Evolutionary conservation across 2,797 vertebrate genomes (phyloP), one percentile per base, ranked within the genome.

Genomic region (Poeciliopsis infans): DNA sequence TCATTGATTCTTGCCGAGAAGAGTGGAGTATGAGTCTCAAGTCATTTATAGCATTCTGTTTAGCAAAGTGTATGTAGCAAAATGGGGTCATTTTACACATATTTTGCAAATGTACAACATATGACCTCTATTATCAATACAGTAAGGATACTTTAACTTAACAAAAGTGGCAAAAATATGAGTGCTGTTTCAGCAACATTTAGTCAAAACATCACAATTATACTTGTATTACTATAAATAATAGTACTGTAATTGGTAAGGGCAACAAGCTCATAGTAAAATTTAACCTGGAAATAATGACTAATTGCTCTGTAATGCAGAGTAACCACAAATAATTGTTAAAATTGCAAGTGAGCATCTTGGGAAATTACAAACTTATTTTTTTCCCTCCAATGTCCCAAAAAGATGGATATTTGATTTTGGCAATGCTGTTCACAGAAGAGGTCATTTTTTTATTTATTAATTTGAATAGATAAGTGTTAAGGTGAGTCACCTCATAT

Each of bases 11-110:
- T 80, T 85, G 73, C 39, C 15, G 68, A 51, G 39, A 28, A 77
- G 16, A 78, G 39, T 71, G 31, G 75, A 72, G 86, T 53, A 72
- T 69, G 64, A 86, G 77, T 78, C 79, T 51, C 77, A 57, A 77
- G 59, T 77, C 70, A 85, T 86, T 83, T 82, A 78, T 83, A 83
- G 76, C 74, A 78, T 73, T 83, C 4, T 68, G 66, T 78, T 85
- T 59, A 31, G 12, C 45, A 47, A 23, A 66, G 18, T 10, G 25
- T 76, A 33, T 15, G 18, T 33, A 47, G 59, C 1, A 66, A 66
- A 76, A 76, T 23, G 20, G 2, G 59, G 81, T 83, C 47, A 79
- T 81, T 85, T 84, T 79, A 84, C 70, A 83, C 23, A 69, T 33
- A 76, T 70, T 79, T 77, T 79, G 57, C 39, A 85, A 75, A 49